Conservation (phyloP, 2,888 invertebrate genomes). For the Synanthedon andrenaeformis region DNA sequence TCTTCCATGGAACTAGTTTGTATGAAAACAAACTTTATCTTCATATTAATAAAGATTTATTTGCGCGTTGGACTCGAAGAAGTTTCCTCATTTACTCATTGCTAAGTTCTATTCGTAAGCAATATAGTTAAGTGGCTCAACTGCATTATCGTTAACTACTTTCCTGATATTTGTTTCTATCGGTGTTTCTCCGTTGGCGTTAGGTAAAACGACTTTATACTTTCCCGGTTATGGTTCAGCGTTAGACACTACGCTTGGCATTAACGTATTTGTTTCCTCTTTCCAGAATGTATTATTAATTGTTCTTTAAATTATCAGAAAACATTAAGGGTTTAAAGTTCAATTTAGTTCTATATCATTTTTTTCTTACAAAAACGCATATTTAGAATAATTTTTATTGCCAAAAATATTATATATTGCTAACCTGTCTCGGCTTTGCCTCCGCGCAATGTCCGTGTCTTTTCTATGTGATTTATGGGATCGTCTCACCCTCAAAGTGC, state of each 20-base stretch:
- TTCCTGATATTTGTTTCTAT: conserved; percentile 49
- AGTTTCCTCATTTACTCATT: conserved; percentile 5
- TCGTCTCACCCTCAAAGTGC: no score
- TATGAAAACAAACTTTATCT: conserved; percentile 1
- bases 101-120: conserved; percentile 13
- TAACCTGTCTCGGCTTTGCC: no score
- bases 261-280: background rate
- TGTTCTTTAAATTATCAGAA: no score
- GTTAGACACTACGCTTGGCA: conserved; percentile 6
- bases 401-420: no score
- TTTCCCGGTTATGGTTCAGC: conserved; percentile 16
- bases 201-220: conserved; percentile 12
- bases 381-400: no score
- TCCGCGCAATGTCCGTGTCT: no score
- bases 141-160: conserved; percentile 26
- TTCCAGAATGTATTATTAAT: no score
- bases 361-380: no score
- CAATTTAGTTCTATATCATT: no score
- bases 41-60: background rate
- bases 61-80: background rate
- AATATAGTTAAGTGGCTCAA: conserved; percentile 37
- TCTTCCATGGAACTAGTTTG: background rate
- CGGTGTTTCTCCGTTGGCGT: conserved; percentile 25
- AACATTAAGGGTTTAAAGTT: no score
- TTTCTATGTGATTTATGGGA: no score